Conservation (phyloP, 1,140 invertebrate genomes). For the Subanguina moxae region DNA sequence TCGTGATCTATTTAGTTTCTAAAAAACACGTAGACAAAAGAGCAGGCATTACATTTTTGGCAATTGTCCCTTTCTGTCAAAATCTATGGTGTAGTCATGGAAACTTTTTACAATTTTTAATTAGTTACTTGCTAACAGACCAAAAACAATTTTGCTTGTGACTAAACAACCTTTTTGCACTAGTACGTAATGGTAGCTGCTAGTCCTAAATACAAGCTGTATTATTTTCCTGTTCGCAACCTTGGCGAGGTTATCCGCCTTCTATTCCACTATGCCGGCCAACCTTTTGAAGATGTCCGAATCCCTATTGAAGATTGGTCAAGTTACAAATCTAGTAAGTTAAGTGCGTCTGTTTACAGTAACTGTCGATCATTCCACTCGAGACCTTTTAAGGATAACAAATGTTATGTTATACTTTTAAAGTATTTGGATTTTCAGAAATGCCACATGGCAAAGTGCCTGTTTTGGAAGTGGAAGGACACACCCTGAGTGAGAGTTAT, state of each 20-base stretch:
- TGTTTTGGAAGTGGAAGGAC: slow-evolving; percentile 18
- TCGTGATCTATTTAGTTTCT: too few relatives aligned
- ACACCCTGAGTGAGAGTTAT: not conserved
- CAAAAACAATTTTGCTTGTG: too few relatives aligned
- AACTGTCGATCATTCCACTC: too few relatives aligned
- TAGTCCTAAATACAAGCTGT: not conserved
- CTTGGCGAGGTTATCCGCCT: slow-evolving; percentile 5
- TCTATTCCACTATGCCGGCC: slow-evolving; percentile 2
- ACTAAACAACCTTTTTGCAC: too few relatives aligned
- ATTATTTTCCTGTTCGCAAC: not conserved
- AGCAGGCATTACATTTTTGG: too few relatives aligned
- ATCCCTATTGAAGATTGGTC: not conserved
- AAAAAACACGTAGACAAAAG: too few relatives aligned
- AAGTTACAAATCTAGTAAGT: not conserved
- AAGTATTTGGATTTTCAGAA: not conserved
- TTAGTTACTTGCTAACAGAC: too few relatives aligned
- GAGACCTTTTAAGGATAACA: too few relatives aligned
- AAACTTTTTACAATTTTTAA: too few relatives aligned
- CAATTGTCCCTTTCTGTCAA: too few relatives aligned
- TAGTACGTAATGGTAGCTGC: not conserved
- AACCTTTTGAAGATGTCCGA: not conserved
- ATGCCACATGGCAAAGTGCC: slow-evolving; percentile 19
- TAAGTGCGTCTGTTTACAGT: too few relatives aligned
- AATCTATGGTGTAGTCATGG: too few relatives aligned
- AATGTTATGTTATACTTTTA: not conserved